These are phyloP conservation scores for Cephus pygmeus DNA, from an alignment of 2,888 invertebrate genomes.

Conservation along the genomic window DNA sequence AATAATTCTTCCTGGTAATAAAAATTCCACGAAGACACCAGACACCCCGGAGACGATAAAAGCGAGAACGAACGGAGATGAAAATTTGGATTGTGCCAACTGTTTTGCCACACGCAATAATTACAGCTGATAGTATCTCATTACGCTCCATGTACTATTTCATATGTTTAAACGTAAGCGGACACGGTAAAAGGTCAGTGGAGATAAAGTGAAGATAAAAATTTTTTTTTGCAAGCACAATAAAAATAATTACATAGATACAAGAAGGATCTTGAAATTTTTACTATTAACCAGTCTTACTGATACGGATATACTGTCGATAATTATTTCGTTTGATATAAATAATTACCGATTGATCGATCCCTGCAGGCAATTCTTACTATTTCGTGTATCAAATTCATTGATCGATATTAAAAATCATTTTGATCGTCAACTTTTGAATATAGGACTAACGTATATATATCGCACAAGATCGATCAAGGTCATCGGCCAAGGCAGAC, in stretches of 20 bases:
- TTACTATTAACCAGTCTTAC: not conserved
- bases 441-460: not conserved
- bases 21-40: not conserved
- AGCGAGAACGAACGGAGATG: not conserved
- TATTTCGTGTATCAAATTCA: not conserved
- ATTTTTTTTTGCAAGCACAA: not conserved
- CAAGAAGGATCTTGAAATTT: not conserved
- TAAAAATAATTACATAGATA: not conserved
- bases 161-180: not conserved
- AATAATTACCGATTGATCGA: not conserved
- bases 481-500: conserved; percentile 37
- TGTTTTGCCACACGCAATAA: not conserved
- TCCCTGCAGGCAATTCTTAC: not conserved
- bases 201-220: not conserved
- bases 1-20: not conserved
- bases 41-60: not conserved
- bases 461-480: conserved; percentile 13
- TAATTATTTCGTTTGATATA: too few relatives aligned
- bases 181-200: not conserved
- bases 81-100: not conserved
- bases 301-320: not conserved
- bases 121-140: not conserved
- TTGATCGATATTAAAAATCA: not conserved
- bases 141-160: not conserved
- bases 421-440: not conserved